phyloP scores from a whole-genome alignment of 2,888 invertebrate genomes.

The Timema cristinae region DNA sequence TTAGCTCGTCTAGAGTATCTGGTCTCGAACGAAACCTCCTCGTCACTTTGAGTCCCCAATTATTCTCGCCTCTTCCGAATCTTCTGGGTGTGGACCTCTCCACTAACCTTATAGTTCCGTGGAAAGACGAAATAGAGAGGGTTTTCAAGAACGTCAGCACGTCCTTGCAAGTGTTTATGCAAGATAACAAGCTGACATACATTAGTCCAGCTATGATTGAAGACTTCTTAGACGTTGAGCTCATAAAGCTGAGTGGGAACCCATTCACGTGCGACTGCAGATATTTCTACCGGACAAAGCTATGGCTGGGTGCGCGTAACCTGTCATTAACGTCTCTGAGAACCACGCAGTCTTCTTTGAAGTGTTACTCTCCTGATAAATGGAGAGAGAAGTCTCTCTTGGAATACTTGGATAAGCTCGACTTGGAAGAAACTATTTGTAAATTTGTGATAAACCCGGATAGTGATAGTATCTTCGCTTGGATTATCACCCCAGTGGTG shows the following conservation, averaged over 20 bases:
- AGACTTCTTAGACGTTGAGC: constrained; percentile 50
- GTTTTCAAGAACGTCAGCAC: constrained; percentile 49
- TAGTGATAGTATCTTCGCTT: background rate
- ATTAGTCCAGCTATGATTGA: constrained; percentile 55
- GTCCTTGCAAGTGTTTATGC: constrained; percentile 46
- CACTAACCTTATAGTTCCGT: constrained; percentile 51
- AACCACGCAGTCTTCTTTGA: constrained; percentile 36
- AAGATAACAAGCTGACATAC: constrained; percentile 54
- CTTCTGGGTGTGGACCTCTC: constrained; percentile 51
- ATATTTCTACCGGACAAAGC: constrained; percentile 42
- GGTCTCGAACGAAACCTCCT: background rate
- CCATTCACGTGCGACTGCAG: constrained; percentile 54
- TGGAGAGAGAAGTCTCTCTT: constrained; percentile 43
- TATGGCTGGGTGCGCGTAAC: constrained; percentile 18
- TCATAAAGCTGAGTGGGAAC: constrained; percentile 52
- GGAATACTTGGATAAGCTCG: constrained; percentile 13
- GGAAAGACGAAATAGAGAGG: constrained; percentile 46
- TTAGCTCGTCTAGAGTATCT: too few species aligned
- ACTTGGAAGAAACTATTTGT: too few species aligned
- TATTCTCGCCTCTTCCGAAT: constrained; percentile 47
- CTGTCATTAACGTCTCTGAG: constrained; percentile 1
- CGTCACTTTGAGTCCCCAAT: constrained; percentile 44
- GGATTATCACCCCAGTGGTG: constrained; percentile 1
- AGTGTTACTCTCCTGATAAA: constrained; percentile 49
- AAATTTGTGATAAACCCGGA: too few species aligned